Evolutionary conservation across 2,113 vertebrate genomes (phyloP).

Genomic region (Oxyura jamaicensis): DNA sequence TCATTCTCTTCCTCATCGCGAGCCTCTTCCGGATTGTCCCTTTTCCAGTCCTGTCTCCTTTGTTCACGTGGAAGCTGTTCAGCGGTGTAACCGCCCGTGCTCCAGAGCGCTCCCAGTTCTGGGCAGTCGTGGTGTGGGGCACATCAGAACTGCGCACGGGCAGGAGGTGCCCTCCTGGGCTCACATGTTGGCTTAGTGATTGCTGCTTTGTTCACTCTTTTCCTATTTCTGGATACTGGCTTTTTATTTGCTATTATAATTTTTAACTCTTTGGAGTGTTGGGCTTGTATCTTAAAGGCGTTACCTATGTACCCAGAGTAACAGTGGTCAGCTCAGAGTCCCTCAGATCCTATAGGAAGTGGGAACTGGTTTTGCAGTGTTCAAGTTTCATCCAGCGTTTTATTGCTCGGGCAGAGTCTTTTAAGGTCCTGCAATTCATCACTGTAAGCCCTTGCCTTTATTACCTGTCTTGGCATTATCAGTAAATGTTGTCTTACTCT

Average conservation of each 20-base stretch:
- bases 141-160: background rate
- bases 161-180: background rate
- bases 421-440: constrained; percentile 14
- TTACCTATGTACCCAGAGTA: background rate
- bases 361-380: background rate
- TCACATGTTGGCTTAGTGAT: background rate
- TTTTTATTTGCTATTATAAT: background rate
- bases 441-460: background rate
- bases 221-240: background rate
- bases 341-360: background rate
- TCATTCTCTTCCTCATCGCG: background rate
- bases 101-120: constrained; percentile 22
- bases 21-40: background rate
- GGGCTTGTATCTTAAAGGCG: background rate
- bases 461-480: background rate
- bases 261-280: background rate
- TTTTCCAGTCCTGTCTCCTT: background rate
- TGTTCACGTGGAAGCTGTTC: background rate
- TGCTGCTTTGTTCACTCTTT: background rate
- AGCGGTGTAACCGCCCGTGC: background rate
- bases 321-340: background rate
- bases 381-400: background rate
- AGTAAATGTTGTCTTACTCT: background rate
- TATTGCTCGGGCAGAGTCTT: background rate
- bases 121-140: background rate